phyloP scores from a whole-genome alignment of 2,113 vertebrate species.

The Semnornis frantzii region DNA sequence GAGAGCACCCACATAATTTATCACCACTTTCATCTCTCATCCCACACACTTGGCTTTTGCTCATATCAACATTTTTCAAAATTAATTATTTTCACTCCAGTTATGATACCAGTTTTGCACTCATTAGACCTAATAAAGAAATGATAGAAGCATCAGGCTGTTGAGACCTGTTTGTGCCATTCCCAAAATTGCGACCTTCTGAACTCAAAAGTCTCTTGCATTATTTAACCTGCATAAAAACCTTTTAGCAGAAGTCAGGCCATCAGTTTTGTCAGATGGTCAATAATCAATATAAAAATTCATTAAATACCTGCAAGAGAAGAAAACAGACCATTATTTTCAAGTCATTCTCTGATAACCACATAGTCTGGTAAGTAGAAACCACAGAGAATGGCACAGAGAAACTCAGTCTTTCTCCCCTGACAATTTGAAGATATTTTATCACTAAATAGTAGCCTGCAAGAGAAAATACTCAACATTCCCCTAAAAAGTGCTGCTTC shows the following conservation, averaged over 20 bases:
- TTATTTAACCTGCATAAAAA: neutral
- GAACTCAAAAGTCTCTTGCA: neutral
- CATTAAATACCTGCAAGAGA: neutral
- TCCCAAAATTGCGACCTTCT: neutral
- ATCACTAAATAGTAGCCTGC: neutral
- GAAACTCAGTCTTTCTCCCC: neutral
- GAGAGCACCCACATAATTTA: conserved; percentile 67
- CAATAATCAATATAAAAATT: neutral
- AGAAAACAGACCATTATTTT: neutral
- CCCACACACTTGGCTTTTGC: conserved; percentile 60
- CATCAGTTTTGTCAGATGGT: neutral
- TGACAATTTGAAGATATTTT: neutral
- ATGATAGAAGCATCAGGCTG: neutral
- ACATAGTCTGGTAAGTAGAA: neutral
- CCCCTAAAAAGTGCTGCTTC: neutral
- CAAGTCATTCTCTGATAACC: neutral
- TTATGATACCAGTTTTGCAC: conserved; percentile 48
- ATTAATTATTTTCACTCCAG: conserved; percentile 51
- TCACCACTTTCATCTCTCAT: conserved; percentile 66
- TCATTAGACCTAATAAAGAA: conserved; percentile 8
- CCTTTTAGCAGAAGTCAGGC: neutral
- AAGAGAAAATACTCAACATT: neutral
- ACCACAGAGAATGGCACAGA: neutral
- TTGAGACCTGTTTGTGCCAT: neutral
- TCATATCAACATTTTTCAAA: conserved; percentile 61